Conservation (phyloP, 1,140 invertebrate species). For the Parasteatoda tepidariorum region DNA sequence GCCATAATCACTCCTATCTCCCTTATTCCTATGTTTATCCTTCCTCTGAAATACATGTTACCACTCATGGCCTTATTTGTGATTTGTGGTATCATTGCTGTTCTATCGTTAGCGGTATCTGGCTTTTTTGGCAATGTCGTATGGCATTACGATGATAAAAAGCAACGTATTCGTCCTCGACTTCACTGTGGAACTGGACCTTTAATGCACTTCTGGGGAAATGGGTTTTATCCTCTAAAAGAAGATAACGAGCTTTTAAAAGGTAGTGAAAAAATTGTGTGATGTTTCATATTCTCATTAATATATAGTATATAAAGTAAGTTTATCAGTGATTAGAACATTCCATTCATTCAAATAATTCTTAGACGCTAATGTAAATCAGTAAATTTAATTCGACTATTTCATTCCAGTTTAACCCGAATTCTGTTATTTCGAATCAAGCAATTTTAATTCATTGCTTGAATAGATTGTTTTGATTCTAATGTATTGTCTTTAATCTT, state of each 20-base stretch:
- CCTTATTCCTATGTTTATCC: constrained; percentile 56
- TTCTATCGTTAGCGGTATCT: constrained; percentile 22
- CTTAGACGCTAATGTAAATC: too few species aligned
- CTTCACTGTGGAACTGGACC: constrained; percentile 57
- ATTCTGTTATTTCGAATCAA: too few species aligned
- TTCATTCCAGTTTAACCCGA: too few species aligned
- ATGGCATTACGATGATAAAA: constrained; percentile 54
- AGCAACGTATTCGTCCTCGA: constrained; percentile 4
- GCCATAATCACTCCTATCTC: constrained; percentile 49
- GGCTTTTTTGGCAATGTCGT: constrained; percentile 53
- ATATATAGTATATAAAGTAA: too few species aligned
- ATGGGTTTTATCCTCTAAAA: constrained; percentile 27
- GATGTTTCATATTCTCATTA: too few species aligned
- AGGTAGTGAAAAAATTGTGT: background rate
- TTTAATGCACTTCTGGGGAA: constrained; percentile 54
- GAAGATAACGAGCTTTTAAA: background rate
- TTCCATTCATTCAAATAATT: too few species aligned
- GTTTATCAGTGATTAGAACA: too few species aligned
- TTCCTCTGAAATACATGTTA: constrained; percentile 40
- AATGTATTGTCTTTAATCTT: too few species aligned
- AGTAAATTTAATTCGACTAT: too few species aligned
- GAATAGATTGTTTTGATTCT: too few species aligned
- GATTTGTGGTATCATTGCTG: background rate
- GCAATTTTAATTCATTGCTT: too few species aligned
- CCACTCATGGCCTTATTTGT: constrained; percentile 38